Conservation (phyloP, 2,888 invertebrate genomes). For the Lordiphosa fenestrarum region DNA sequence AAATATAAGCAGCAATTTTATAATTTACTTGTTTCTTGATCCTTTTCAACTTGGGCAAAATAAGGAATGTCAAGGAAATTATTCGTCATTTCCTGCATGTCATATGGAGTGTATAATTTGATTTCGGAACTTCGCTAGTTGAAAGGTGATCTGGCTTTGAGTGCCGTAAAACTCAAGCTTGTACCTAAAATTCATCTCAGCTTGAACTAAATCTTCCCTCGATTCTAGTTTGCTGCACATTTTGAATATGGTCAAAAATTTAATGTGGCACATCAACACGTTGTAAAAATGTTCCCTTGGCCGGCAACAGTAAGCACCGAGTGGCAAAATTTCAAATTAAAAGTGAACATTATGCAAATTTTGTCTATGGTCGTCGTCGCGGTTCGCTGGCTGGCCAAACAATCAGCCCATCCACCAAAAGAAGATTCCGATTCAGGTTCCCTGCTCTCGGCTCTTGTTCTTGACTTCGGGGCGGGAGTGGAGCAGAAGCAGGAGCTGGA, state of each 20-base stretch:
- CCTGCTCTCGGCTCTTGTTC: constrained; percentile 6
- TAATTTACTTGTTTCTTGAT: no score
- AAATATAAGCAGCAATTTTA: no score
- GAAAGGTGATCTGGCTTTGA: no score
- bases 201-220: no score
- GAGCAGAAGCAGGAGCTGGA: neutral
- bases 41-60: no score
- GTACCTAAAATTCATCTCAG: no score
- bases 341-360: constrained; percentile 72
- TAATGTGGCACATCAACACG: constrained; percentile 74
- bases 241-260: constrained; percentile 38
- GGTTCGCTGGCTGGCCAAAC: constrained; percentile 67
- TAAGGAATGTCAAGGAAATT: no score
- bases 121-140: no score
- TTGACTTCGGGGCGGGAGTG: constrained; percentile 22
- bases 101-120: no score
- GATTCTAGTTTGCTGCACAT: no score
- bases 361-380: constrained; percentile 47
- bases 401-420: constrained; percentile 62
- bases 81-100: no score
- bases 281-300: constrained; percentile 54
- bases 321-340: constrained; percentile 74
- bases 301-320: constrained; percentile 53
- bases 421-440: constrained; percentile 17
- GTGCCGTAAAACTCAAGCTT: no score